Percentiles rank a stretch among this genome's conserved stretches.
Conservation (phyloP, 2,113 vertebrate species). For the Zosterops hypoxanthus region DNA sequence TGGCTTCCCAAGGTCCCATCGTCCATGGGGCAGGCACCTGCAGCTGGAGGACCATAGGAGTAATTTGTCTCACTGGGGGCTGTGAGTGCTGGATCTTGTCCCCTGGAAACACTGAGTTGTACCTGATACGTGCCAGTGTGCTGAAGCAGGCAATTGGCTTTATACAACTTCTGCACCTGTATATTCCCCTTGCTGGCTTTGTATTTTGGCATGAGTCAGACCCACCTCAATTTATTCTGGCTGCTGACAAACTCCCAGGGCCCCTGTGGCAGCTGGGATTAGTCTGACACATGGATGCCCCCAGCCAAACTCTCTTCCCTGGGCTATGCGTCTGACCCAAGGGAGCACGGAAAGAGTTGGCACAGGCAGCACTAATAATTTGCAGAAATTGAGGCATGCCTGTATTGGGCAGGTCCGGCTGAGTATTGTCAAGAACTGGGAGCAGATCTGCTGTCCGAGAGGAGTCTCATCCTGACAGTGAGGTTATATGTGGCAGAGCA, state of each 20-base stretch:
- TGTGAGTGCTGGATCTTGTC: background rate
- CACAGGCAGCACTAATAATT: background rate
- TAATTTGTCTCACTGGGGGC: background rate
- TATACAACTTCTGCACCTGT: background rate
- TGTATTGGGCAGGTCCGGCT: background rate
- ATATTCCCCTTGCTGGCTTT: background rate
- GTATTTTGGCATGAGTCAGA: background rate
- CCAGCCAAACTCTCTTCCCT: background rate
- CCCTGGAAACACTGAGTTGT: background rate
- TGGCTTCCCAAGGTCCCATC: background rate
- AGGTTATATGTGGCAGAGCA: background rate
- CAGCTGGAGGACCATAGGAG: background rate
- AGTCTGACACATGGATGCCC: background rate
- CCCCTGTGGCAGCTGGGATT: conserved; percentile 7
- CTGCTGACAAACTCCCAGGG: background rate
- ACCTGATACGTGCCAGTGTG: background rate
- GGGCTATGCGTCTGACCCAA: background rate
- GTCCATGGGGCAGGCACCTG: background rate
- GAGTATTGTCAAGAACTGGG: background rate
- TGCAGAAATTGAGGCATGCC: background rate
- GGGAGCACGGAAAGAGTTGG: background rate
- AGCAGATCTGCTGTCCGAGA: background rate
- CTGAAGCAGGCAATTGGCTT: background rate
- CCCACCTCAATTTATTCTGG: background rate
- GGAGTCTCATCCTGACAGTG: background rate